Evolutionary conservation across 2,888 invertebrate species (phyloP).

Genomic region (Drosophila mimica): DNA sequence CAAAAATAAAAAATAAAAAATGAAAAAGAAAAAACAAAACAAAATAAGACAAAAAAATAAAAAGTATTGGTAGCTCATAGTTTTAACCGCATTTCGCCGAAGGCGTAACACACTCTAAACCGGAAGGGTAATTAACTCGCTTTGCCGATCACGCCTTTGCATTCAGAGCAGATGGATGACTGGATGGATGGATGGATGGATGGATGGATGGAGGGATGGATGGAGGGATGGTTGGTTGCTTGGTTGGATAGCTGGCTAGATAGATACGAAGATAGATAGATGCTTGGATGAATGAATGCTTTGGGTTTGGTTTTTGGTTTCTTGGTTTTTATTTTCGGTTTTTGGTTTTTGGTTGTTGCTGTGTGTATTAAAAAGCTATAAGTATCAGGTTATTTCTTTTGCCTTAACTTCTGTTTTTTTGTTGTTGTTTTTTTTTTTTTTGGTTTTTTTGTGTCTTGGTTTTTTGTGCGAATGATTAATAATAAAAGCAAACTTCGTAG

Average conservation of each 20-base stretch:
- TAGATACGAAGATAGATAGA: constrained; percentile 44
- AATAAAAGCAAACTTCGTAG: constrained; percentile 56
- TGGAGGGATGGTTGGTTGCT: constrained; percentile 51
- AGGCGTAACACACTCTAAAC: constrained; percentile 82
- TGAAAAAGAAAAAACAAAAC: constrained; percentile 20
- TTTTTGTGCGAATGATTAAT: constrained; percentile 68
- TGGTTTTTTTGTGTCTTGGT: constrained; percentile 38
- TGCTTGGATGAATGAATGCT: constrained; percentile 51
- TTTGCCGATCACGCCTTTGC: constrained; percentile 83
- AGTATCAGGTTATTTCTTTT: constrained; percentile 58
- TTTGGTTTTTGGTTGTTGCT: constrained; percentile 9
- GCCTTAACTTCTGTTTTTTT: constrained; percentile 17
- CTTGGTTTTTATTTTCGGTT: constrained; percentile 14
- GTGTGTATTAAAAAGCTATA: constrained; percentile 78
- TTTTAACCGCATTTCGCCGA: constrained; percentile 80
- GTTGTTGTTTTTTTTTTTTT: too few relatives aligned
- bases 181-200: constrained; percentile 43
- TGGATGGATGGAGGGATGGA: constrained; percentile 35
- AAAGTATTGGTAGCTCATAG: constrained; percentile 65
- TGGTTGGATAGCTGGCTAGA: constrained; percentile 45
- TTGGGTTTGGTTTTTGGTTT: constrained; percentile 33
- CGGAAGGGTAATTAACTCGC: constrained; percentile 84
- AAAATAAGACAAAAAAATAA: constrained; percentile 34
- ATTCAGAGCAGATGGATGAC: constrained; percentile 65
- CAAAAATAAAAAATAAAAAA: constrained; percentile 17